Evolutionary conservation across 2,888 invertebrate genomes (phyloP).

Genomic region (Euclidia mi): DNA sequence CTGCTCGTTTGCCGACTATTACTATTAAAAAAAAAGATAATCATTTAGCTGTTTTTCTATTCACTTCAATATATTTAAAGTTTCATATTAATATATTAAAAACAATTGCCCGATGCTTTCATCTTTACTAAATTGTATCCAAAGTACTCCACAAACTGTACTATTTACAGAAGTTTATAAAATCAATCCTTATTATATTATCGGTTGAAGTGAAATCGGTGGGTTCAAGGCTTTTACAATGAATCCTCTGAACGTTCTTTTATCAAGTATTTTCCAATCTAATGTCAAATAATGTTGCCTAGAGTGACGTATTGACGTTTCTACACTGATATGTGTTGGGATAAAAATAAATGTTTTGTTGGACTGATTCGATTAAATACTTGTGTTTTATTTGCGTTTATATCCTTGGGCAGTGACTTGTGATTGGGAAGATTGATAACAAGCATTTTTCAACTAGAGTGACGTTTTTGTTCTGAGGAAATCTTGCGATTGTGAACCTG

Average conservation of each 20-base stretch:
- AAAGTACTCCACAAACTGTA: slow-evolving; percentile 8
- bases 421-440: too few relatives aligned
- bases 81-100: background rate
- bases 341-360: background rate
- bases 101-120: slow-evolving; percentile 6
- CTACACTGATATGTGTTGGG: background rate
- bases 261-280: slow-evolving; percentile 2
- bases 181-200: slow-evolving; percentile 7
- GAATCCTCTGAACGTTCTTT: slow-evolving; percentile 1
- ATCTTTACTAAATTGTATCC: background rate
- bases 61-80: too few relatives aligned
- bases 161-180: slow-evolving; percentile 3
- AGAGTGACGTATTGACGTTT: slow-evolving; percentile 3
- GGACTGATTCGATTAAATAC: too few relatives aligned
- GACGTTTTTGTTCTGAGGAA: too few relatives aligned
- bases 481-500: too few relatives aligned
- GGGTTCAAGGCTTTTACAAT: background rate
- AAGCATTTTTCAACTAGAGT: too few relatives aligned
- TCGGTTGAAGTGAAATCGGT: background rate
- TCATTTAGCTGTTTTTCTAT: too few relatives aligned
- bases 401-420: too few relatives aligned
- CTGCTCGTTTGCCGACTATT: too few relatives aligned
- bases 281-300: slow-evolving; percentile 1
- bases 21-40: too few relatives aligned
- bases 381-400: too few relatives aligned